Evolutionary conservation across 2,113 vertebrate species (phyloP), one percentile per base, ranked within the genome.

Genomic region (Nannobrachium achirus): DNA sequence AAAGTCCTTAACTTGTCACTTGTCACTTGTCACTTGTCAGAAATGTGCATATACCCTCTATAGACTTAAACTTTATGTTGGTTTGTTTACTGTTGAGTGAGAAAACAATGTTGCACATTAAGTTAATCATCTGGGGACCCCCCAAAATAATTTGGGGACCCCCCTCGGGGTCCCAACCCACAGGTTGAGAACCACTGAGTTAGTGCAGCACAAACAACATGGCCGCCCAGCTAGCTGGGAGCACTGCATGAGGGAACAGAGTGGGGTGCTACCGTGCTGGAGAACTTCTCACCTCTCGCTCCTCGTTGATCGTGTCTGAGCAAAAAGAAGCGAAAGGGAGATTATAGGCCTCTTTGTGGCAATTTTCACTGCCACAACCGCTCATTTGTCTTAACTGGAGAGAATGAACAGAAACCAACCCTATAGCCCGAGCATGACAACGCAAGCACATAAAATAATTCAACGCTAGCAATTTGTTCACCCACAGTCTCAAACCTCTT

Each of bases 141-240:
- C n/a, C n/a, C n/a, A n/a, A n/a, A n/a, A n/a, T n/a, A n/a, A n/a
- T n/a, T n/a, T n/a, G n/a, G n/a, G n/a, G n/a, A n/a, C n/a, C n/a
- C n/a, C n/a, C n/a, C n/a, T n/a, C n/a, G n/a, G n/a, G n/a, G n/a
- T n/a, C n/a, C n/a, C n/a, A n/a, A n/a, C n/a, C n/a, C n/a, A n/a
- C n/a, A n/a, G n/a, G n/a, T n/a, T n/a, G n/a, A n/a, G n/a, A n/a
- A n/a, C n/a, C n/a, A n/a, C n/a, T n/a, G n/a, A n/a, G n/a, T n/a
- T n/a, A n/a, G 56, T 55, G 73, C 84, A 88, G 76, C 66, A 63
- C 79, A 86, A 89, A 87, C 86, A 89, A 85, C 63, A 78, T 80
- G 83, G 82, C 66, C 66, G 73, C 82, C 78, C 82, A 78, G 56
- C 39, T 77, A 15, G 80, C 25, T 46, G 15, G 73, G 76, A 67